Base-by-base conservation (phyloP, 30 jellyfish, hydroid and myxozoan species). In the Cassiopea andromeda region DNA sequence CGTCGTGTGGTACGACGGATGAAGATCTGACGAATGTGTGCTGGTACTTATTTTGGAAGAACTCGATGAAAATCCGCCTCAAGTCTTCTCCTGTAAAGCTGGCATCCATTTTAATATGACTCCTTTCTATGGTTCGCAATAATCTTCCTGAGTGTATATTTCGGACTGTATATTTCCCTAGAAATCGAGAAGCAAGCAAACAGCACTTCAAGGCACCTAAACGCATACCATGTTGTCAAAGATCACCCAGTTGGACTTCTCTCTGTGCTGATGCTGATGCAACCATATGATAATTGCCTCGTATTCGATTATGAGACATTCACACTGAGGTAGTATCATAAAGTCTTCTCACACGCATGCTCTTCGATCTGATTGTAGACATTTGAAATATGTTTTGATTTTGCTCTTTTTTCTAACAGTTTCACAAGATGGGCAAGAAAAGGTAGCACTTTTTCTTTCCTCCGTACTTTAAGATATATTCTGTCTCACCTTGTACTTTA, bases 1-100 rank as follows among this genome's bases (percentile, higher is more conserved):
- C 99, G 16, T 97, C 99, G 81, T 93, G 99, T 8, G 99, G 99
- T 46, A 97, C 91, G 49, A 98, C 97, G 3, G 99, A 93, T 15
- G 98, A 89, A 48, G 99, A 97, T 60, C 97, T 98, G 38, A 92
- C 98, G 87, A 92, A 92, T 7, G 90, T 87, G 91, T 97, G 99
- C 54, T 87, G 78, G 73, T 96, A 82, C 64, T 93, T 97, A 48
- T 97, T 79, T 78, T 74, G 97, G 79, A 87, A 97, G 77, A 92
- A 97, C 61, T 97, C 98, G 15, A 97, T 87, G 79, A 93, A 97
- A 1, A 78, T 59, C 48, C 92, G 98, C 49, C 99, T 91, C 66
- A 97, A 64, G 18, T 85, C 97, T 83, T 79, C 91, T 46, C 98
- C 92, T 44, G 96, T 70, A 60, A 73, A 49, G 46, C 92, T 60